Percentiles rank a stretch among this genome's conserved stretches.
These are phyloP conservation scores for Neotoxoptera formosana DNA, from an alignment of 1,140 invertebrate species.

Conservation along the genomic window DNA sequence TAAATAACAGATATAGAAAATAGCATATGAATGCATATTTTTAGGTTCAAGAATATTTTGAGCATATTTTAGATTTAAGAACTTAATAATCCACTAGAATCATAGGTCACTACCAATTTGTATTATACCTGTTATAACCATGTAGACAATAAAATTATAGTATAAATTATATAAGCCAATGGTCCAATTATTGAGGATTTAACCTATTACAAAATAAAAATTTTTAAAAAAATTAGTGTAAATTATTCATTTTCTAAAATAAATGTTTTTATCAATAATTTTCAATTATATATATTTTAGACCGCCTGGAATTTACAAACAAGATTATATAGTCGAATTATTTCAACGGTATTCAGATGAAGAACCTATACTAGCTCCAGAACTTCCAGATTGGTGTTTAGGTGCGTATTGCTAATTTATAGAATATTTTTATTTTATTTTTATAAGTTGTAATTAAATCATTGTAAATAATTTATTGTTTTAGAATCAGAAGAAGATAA, in stretches of 20 bases:
- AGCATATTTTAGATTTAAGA: too few species aligned
- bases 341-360: constrained; percentile 80
- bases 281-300: constrained; percentile 63
- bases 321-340: constrained; percentile 77
- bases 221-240: too few species aligned
- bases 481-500: constrained; percentile 47
- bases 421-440: neutral
- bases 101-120: neutral
- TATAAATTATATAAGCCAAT: too few species aligned
- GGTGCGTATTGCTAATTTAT: constrained; percentile 38
- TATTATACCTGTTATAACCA: neutral
- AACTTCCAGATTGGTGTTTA: constrained; percentile 83
- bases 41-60: too few species aligned
- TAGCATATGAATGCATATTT: too few species aligned
- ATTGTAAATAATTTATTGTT: neutral
- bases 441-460: neutral
- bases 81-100: too few species aligned
- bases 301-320: constrained; percentile 81
- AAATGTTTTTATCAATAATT: neutral
- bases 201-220: too few species aligned
- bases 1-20: too few species aligned
- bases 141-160: too few species aligned
- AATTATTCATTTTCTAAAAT: neutral
- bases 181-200: too few species aligned
- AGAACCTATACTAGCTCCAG: constrained; percentile 74